These are phyloP conservation scores for Calephelis virginiensis DNA, from an alignment of 1,140 invertebrate genomes.

Conservation along the genomic window DNA sequence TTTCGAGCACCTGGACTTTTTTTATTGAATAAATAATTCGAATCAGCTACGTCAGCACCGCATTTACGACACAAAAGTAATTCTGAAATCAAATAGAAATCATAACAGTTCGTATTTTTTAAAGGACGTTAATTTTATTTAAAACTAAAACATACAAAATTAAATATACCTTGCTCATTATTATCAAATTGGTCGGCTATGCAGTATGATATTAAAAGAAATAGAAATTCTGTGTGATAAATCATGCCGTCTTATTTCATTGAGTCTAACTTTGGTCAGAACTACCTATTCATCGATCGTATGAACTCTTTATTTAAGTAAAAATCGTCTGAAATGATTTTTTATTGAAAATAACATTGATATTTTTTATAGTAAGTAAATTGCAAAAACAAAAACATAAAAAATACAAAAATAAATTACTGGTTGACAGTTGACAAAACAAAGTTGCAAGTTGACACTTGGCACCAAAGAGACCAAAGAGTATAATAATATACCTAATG, in stretches of 20 bases:
- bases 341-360: no score
- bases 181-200: constrained; percentile 38
- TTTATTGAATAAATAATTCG: constrained; percentile 71
- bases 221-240: constrained; percentile 42
- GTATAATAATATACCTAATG: no score
- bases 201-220: constrained; percentile 36
- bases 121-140: not conserved
- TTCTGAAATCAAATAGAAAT: constrained; percentile 51
- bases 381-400: not conserved
- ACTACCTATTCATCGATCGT: not conserved
- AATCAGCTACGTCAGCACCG: constrained; percentile 75
- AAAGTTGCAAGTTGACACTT: no score
- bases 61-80: constrained; percentile 76
- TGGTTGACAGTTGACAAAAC: no score
- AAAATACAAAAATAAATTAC: not conserved
- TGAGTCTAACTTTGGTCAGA: not conserved
- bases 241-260: constrained; percentile 43
- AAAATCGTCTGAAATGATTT: not conserved
- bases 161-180: constrained; percentile 52
- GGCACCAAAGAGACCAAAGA: no score
- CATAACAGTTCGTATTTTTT: not conserved
- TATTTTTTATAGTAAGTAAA: no score
- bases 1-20: constrained; percentile 67
- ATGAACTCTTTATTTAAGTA: no score
- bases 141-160: not conserved